phyloP scores from a whole-genome alignment of 2,888 invertebrate genomes.

The Notodonta ziczac region DNA sequence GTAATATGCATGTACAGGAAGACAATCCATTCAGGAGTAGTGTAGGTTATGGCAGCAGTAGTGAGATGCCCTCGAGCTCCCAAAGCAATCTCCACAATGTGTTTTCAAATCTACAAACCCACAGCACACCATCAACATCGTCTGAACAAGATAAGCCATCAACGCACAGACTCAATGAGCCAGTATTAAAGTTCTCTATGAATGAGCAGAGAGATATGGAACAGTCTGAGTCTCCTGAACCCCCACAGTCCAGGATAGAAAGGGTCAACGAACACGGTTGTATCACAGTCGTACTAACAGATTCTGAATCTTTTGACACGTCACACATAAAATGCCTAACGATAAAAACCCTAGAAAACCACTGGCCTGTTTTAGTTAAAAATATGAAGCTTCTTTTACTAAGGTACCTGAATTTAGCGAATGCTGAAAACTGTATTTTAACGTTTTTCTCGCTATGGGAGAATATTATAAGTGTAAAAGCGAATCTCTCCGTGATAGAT shows the following conservation, averaged over 20 bases:
- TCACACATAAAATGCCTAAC: constrained; percentile 93
- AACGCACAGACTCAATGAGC: constrained; percentile 70
- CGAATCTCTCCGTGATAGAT: constrained; percentile 94
- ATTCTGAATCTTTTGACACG: constrained; percentile 93
- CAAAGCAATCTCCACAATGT: constrained; percentile 72
- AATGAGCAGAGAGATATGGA: constrained; percentile 60
- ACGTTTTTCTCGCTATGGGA: constrained; percentile 95
- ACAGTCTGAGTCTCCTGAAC: constrained; percentile 62
- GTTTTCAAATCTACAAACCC: constrained; percentile 78
- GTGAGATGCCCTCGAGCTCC: constrained; percentile 60
- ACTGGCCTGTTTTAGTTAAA: constrained; percentile 92
- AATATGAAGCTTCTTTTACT: constrained; percentile 86
- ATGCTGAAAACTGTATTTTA: constrained; percentile 89
- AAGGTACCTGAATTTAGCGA: constrained; percentile 83
- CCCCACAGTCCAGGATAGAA: constrained; percentile 68
- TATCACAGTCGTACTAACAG: constrained; percentile 87
- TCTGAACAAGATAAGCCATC: constrained; percentile 50
- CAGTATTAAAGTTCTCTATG: constrained; percentile 67
- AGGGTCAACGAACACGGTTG: constrained; percentile 81
- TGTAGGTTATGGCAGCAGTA: constrained; percentile 59
- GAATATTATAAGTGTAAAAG: constrained; percentile 95
- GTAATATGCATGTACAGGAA: constrained; percentile 68
- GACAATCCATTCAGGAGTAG: constrained; percentile 76
- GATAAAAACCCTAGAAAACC: constrained; percentile 92
- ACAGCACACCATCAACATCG: constrained; percentile 68